A percentile compares a stretch with the other conserved stretches of the same genome.
phyloP scores from a whole-genome alignment of 2,797 vertebrate species.

The Platalea minor region DNA sequence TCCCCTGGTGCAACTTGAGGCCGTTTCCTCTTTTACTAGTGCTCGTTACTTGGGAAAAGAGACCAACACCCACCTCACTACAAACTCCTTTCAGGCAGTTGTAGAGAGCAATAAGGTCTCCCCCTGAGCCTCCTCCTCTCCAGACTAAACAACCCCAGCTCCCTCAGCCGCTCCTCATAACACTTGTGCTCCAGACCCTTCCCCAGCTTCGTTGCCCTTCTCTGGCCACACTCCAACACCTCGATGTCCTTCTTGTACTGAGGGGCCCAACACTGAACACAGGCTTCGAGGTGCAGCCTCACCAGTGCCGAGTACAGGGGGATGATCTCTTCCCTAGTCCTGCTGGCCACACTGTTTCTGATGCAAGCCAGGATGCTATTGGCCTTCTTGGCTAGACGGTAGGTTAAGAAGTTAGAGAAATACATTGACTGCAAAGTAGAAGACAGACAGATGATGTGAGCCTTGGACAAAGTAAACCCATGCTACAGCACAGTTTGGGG shows the following conservation, averaged over 20 bases:
- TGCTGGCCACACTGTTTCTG: not conserved
- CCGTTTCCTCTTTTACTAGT: not conserved
- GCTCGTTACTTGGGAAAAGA: not conserved
- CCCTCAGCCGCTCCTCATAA: too few relatives aligned
- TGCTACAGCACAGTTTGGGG: not conserved
- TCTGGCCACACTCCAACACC: too few relatives aligned
- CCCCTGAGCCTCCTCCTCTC: not conserved
- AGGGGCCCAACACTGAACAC: too few relatives aligned
- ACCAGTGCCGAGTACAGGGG: not conserved
- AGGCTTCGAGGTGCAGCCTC: rapidly evolving
- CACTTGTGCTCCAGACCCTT: too few relatives aligned
- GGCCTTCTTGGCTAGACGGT: not conserved
- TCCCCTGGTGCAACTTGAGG: not conserved
- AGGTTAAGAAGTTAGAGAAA: not conserved
- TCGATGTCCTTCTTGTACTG: too few relatives aligned
- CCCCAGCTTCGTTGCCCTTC: too few relatives aligned
- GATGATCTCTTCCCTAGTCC: rapidly evolving
- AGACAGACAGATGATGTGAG: not conserved
- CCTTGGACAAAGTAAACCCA: not conserved
- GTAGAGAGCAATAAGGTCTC: rapidly evolving
- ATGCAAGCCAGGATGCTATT: not conserved
- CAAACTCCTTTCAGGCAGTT: not conserved
- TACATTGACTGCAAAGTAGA: not conserved
- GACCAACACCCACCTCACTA: rapidly evolving
- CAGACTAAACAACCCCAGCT: not conserved